phyloP scores from a whole-genome alignment of 2,888 invertebrate genomes.

The Polyommatus icarus region DNA sequence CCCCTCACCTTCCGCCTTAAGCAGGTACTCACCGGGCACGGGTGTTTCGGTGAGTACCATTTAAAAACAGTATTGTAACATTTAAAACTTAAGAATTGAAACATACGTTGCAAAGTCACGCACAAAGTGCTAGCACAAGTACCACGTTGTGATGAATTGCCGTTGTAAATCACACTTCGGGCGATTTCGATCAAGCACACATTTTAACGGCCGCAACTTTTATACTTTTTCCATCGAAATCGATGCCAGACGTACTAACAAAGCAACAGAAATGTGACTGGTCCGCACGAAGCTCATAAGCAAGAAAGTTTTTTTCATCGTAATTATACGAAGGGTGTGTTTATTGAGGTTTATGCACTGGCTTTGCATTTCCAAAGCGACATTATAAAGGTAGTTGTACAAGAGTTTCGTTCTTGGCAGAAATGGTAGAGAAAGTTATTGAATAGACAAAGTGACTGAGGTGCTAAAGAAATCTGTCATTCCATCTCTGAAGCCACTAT shows the following conservation, averaged over 20 bases:
- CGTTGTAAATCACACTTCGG: slow-evolving; percentile 46
- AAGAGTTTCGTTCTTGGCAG: background rate
- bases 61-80: too few relatives aligned
- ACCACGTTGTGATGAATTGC: slow-evolving; percentile 22
- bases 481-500: too few relatives aligned
- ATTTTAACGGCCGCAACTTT: slow-evolving; percentile 48
- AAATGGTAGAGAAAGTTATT: background rate
- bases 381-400: background rate
- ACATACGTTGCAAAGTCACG: slow-evolving; percentile 1
- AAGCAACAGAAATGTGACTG: slow-evolving; percentile 42
- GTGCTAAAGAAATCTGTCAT: too few relatives aligned
- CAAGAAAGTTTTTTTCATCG: slow-evolving; percentile 32
- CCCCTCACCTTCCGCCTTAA: too few relatives aligned
- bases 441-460: background rate
- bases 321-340: slow-evolving; percentile 20
- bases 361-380: background rate
- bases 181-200: slow-evolving; percentile 50
- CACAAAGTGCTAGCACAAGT: background rate
- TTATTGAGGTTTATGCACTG: background rate
- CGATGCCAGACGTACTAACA: slow-evolving; percentile 56
- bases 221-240: slow-evolving; percentile 48
- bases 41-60: too few relatives aligned
- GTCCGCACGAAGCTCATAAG: slow-evolving; percentile 39
- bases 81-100: too few relatives aligned
- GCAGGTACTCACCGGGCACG: too few relatives aligned